Base-by-base conservation (phyloP, 2,113 vertebrate genomes). In the Lampris megalopsis region DNA sequence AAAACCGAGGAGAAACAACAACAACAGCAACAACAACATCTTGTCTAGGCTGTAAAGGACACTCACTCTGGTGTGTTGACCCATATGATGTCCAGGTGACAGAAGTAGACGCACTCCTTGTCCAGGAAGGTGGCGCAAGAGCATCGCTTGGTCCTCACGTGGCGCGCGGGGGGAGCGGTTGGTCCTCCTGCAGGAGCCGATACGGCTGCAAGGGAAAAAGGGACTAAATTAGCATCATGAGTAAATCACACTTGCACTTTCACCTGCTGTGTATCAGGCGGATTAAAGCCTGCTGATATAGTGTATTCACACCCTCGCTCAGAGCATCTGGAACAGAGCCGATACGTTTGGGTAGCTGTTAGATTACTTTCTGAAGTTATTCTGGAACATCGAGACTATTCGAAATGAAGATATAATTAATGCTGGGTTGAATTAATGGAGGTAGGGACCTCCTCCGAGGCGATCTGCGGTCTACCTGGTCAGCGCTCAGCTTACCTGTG, bases 61-160 rank as follows among this genome's bases (percentile, higher is more conserved):
- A 93, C 96, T 95, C 85, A 99, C 98, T 98, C 97, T 9, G 98
- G 97, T 49, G 98, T 99, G 95, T 99, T 98, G 94, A 99, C 95
- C 98, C 98, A 99, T 69, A 99, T 99, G 90, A 99, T 98, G 91
- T 99, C 98, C 78, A 99, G 93, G 91, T 99, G 98, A 90, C 97
- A 99, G 93, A 98, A 99, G 92, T 99, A 99, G 68, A 99, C 96
- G 69, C 98, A 99, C 84, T 99, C 98, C 79, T 98, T 98, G 84
- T 99, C 97, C 88, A 96, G 85, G 85, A 99, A 92, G 4, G 95
- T 95, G 0, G 96, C 96, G 85, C 97, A 99, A 68, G 97, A 98
- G 89, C 98, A 99, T 86, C 98, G 96, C 65, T 97, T 98, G 72
- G 92, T 87, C 35, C 97, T 83, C 86, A 86, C 91, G 73, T 91